A percentile compares a stretch with the other conserved stretches of the same genome.
These are phyloP conservation scores for Augochlorella aurata DNA, from an alignment of 2,888 invertebrate genomes.

Conservation along the genomic window DNA sequence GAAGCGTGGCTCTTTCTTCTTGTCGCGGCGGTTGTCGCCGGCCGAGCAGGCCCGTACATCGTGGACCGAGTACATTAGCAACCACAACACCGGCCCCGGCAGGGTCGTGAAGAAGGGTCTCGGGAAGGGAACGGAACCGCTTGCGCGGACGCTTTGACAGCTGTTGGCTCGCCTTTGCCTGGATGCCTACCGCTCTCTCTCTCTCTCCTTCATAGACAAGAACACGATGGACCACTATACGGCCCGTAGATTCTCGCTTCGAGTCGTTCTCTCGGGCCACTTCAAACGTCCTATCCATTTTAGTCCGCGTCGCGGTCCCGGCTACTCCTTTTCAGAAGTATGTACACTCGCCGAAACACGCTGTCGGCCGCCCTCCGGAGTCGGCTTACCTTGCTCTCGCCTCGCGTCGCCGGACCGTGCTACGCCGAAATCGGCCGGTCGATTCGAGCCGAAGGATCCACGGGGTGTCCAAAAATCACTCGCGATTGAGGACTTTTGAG, in stretches of 20 bases:
- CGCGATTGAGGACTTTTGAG: too few relatives aligned
- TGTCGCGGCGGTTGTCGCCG: slow-evolving; percentile 57
- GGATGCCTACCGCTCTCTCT: slow-evolving; percentile 27
- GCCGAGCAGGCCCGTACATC: slow-evolving; percentile 54
- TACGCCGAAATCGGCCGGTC: background rate
- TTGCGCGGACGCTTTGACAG: slow-evolving; percentile 73
- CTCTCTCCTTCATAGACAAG: slow-evolving; percentile 40
- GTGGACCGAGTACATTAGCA: slow-evolving; percentile 73
- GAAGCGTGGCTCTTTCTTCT: slow-evolving; percentile 58
- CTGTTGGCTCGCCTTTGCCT: slow-evolving; percentile 69
- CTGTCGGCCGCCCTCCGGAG: background rate
- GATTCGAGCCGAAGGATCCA: too few relatives aligned
- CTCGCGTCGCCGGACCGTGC: background rate
- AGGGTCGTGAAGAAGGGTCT: slow-evolving; percentile 56
- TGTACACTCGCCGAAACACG: slow-evolving; percentile 34
- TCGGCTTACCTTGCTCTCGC: background rate
- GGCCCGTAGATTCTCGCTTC: slow-evolving; percentile 52
- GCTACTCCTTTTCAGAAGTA: slow-evolving; percentile 48
- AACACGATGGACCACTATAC: slow-evolving; percentile 47
- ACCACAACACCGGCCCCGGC: slow-evolving; percentile 70
- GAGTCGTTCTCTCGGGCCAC: slow-evolving; percentile 65
- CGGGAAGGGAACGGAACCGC: slow-evolving; percentile 46
- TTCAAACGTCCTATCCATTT: slow-evolving; percentile 68
- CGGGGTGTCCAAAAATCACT: too few relatives aligned
- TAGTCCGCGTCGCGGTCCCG: slow-evolving; percentile 46